phyloP scores from a whole-genome alignment of 30 jellyfish, hydroid and myxozoan genomes.

The Nemopilema nomurai region DNA sequence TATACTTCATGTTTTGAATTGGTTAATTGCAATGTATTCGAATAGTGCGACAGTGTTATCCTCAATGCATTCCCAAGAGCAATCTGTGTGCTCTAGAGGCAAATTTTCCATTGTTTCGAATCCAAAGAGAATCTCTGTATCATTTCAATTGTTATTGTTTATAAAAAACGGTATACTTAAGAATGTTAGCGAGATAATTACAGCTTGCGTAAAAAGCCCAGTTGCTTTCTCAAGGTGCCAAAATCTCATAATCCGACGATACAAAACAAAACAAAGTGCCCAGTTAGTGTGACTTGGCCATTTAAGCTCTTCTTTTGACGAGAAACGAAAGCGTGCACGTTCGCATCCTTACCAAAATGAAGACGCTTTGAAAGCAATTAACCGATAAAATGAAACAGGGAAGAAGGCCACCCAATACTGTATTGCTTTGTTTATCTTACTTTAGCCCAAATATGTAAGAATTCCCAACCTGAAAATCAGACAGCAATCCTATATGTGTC shows the following conservation, averaged over 20 bases:
- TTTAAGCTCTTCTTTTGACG: too few relatives aligned
- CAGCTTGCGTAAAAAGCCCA: background rate
- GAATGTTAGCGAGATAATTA: background rate
- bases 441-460: background rate
- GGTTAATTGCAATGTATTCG: background rate
- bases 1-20: slow-evolving; percentile 4
- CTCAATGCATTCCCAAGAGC: background rate
- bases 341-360: too few relatives aligned
- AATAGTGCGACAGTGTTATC: background rate
- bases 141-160: background rate
- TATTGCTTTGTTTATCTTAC: too few relatives aligned
- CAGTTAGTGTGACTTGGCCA: too few relatives aligned
- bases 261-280: background rate
- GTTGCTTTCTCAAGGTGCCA: background rate
- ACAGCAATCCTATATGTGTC: too few relatives aligned
- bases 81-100: background rate
- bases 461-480: too few relatives aligned
- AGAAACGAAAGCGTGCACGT: too few relatives aligned
- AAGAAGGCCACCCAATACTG: too few relatives aligned
- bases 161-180: background rate
- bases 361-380: too few relatives aligned
- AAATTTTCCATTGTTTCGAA: slow-evolving; percentile 15
- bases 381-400: too few relatives aligned
- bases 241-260: background rate
- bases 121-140: background rate